Evolutionary conservation across 1,140 invertebrate species (phyloP).

Genomic region (Pteromalus puparum): DNA sequence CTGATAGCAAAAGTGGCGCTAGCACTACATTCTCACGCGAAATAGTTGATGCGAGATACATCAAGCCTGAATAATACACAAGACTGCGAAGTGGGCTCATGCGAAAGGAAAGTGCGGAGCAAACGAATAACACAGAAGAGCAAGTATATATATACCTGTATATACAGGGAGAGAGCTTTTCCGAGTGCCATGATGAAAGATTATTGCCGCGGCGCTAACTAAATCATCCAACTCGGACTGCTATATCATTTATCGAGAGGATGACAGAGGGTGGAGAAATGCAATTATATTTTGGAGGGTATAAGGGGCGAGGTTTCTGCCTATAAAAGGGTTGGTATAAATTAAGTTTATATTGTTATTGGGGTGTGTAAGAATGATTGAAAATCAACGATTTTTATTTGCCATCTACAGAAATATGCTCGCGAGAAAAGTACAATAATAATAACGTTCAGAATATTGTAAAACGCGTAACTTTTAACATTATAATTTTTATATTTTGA

Average conservation of each 20-base stretch:
- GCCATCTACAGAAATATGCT: no score
- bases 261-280: not conserved
- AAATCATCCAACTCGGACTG: constrained; percentile 29
- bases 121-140: not conserved
- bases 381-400: no score
- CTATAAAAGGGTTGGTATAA: no score
- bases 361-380: no score
- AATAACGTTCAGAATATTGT: not conserved
- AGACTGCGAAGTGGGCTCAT: not conserved
- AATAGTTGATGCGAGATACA: constrained; percentile 23
- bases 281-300: no score
- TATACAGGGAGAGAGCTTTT: not conserved
- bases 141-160: not conserved
- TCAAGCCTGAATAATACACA: constrained; percentile 45
- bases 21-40: no score
- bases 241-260: constrained; percentile 35
- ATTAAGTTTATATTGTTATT: no score
- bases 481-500: no score
- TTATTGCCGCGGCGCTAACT: constrained; percentile 9
- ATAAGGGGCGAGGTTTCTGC: no score
- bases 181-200: constrained; percentile 29
- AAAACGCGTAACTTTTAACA: not conserved
- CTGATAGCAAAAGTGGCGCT: not conserved
- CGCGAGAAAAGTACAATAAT: not conserved
- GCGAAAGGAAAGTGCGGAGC: no score